A percentile compares a stretch with the other conserved stretches of the same genome.
Evolutionary conservation across 2,888 invertebrate genomes (phyloP).

Genomic region (Tetragnatha montana): DNA sequence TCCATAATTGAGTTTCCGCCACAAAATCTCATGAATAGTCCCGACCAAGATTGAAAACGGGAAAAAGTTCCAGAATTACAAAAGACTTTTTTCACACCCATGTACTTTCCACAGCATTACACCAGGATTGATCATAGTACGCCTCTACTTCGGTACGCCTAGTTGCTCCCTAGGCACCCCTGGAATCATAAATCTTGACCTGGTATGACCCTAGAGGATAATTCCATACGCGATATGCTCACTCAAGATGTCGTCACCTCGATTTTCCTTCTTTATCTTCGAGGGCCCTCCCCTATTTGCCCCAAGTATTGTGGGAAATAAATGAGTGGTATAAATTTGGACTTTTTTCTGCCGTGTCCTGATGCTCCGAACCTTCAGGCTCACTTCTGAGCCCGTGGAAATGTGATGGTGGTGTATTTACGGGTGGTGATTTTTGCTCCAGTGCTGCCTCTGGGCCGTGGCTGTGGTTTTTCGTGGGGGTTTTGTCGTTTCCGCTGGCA

Average conservation of each 20-base stretch:
- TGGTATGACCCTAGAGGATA: constrained; percentile 13
- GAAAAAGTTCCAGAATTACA: neutral
- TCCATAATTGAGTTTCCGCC: neutral
- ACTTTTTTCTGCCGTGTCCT: neutral
- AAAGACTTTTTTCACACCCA: neutral
- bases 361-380: constrained; percentile 4
- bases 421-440: constrained; percentile 7
- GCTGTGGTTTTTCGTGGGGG: neutral
- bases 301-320: constrained; percentile 14
- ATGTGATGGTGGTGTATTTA: constrained; percentile 26
- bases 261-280: neutral
- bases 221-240: constrained; percentile 16
- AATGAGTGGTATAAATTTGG: constrained; percentile 40
- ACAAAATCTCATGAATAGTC: neutral
- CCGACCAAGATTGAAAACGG: neutral
- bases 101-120: neutral
- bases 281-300: neutral
- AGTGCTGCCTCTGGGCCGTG: neutral
- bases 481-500: neutral
- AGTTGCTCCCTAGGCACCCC: neutral
- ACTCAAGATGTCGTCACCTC: constrained; percentile 23
- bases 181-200: constrained; percentile 9
- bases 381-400: neutral
- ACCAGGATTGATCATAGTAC: neutral
- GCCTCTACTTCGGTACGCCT: neutral